Evolutionary conservation across 2,888 invertebrate species (phyloP), one percentile per base, ranked within the genome.

Genomic region (Brachynemurus nebulosus): DNA sequence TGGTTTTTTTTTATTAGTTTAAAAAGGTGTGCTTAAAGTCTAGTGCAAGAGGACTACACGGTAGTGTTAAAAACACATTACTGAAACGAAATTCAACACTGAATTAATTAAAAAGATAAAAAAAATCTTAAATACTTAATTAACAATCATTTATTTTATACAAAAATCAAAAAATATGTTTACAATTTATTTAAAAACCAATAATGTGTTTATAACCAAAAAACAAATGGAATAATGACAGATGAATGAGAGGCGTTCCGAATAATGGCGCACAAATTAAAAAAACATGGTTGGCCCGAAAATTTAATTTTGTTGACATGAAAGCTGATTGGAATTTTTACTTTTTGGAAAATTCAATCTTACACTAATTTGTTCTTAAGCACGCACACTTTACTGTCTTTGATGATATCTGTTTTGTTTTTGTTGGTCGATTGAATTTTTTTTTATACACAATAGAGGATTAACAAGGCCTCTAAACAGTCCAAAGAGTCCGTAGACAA

Each of bases 391-490:
- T 14, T n/a, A 11, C 30, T 30, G 30, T 30, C 14, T 35, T 36
- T 17, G 14, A 18, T 19, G 30, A 12, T 27, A 30, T 30, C 30
- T 30, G 30, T 30, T 30, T 30, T 30, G 30, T 30, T 30, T 30
- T 30, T 30, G 30, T 30, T 30, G 30, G 30, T 30, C 30, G 30
- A 30, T 30, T 30, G n/a, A 4, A 30, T 30, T 25, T 40, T 14
- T 18, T 27, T 40, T 40, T 40, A 40, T 27, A 40, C 40, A 40
- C 27, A 27, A 35, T n/a, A n/a, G 34, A 35, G 35, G 17, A 35
- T 42, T 42, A 17, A 42, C 42, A 35, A 21, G 34, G 42, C 34
- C 34, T 42, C 42, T 35, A 42, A 42, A 17, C 23, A 40, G 30
- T 41, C 34, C 33, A 33, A 40, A 33, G n/a, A n/a, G 34, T 34